Conservation (phyloP, 2,797 vertebrate genomes). For the Steatocranus sp. region DNA sequence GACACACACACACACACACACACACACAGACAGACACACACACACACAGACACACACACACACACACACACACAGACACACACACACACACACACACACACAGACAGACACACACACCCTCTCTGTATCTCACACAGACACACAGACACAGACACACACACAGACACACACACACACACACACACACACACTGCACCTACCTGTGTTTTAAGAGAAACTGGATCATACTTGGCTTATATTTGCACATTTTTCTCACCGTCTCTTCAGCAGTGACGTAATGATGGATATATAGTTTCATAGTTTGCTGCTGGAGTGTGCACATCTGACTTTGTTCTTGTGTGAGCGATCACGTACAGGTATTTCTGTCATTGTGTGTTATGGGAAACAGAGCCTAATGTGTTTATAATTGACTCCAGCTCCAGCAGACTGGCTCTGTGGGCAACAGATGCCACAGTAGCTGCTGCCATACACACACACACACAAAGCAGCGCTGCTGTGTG, state of each 20-base stretch:
- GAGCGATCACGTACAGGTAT: conserved; percentile 35
- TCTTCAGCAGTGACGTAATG: neutral
- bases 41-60: too few species aligned
- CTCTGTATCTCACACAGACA: too few species aligned
- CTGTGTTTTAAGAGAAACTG: conserved; percentile 26
- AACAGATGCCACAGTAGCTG: conserved; percentile 60
- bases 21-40: too few species aligned
- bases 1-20: too few species aligned
- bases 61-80: too few species aligned
- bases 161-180: too few species aligned
- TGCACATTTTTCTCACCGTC: neutral
- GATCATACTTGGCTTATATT: conserved; percentile 27
- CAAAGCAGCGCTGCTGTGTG: neutral
- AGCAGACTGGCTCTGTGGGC: conserved; percentile 60
- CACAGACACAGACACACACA: too few species aligned
- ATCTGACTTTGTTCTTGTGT: conserved; percentile 21
- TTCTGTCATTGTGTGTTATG: conserved; percentile 60
- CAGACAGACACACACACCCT: neutral
- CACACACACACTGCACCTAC: neutral
- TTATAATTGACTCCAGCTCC: conserved; percentile 71
- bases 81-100: neutral
- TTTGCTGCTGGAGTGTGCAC: neutral
- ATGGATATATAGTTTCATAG: neutral
- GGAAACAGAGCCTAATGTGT: conserved; percentile 67
- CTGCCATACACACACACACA: conserved; percentile 13